phyloP scores from a whole-genome alignment of 2,113 vertebrate species.

The Osmerus eperlanus region DNA sequence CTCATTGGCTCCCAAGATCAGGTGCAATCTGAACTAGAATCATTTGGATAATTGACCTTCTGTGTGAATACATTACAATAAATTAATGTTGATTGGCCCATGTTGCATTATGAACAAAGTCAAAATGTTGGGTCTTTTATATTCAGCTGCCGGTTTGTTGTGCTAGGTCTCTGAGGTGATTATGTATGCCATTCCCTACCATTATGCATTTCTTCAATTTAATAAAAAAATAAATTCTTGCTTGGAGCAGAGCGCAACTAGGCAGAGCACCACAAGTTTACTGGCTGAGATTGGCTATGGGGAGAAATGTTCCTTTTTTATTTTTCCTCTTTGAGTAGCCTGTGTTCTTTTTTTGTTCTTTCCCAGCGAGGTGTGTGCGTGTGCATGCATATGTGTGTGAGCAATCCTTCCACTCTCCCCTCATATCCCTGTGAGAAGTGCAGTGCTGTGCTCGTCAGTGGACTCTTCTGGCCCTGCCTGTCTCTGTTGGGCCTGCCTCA shows the following conservation, averaged over 20 bases:
- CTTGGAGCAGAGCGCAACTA: constrained; percentile 22
- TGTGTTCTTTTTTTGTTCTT: too few relatives aligned
- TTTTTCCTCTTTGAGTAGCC: constrained; percentile 11
- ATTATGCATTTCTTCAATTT: constrained; percentile 61
- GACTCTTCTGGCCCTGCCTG: not conserved
- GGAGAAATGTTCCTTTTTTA: constrained; percentile 27
- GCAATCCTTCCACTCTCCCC: not conserved
- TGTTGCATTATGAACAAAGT: constrained; percentile 70
- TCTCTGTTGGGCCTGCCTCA: constrained; percentile 10
- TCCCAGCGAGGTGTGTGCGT: not conserved
- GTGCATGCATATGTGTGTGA: not conserved
- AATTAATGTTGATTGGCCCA: constrained; percentile 78
- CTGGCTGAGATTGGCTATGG: constrained; percentile 7
- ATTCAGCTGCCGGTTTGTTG: constrained; percentile 67
- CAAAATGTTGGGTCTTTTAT: constrained; percentile 62
- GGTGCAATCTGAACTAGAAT: constrained; percentile 73
- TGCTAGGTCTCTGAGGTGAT: constrained; percentile 66
- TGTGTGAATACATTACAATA: constrained; percentile 80
- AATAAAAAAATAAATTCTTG: constrained; percentile 58
- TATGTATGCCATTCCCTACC: constrained; percentile 62
- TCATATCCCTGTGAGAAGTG: not conserved
- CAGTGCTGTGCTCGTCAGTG: constrained; percentile 1
- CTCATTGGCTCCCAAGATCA: constrained; percentile 74
- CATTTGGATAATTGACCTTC: constrained; percentile 83
- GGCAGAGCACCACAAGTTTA: not conserved